Conservation (phyloP, 2,797 vertebrate species). For the Pseudochirops cupreus region DNA sequence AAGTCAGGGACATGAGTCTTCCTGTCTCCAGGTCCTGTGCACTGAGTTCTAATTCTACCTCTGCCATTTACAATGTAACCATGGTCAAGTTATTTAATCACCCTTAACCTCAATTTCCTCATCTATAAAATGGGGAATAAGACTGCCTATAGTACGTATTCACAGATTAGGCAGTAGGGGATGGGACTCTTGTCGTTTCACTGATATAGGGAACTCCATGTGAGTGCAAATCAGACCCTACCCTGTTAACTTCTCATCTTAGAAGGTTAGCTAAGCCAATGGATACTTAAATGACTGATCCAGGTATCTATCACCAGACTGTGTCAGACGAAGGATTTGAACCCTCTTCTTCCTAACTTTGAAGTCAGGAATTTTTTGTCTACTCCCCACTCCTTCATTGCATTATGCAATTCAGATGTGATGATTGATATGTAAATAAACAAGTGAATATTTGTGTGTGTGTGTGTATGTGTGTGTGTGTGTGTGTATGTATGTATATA, state of each 20-base stretch:
- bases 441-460: neutral
- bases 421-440: neutral
- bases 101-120: neutral
- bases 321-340: neutral
- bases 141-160: neutral
- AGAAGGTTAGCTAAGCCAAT: neutral
- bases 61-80: neutral
- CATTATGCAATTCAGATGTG: neutral
- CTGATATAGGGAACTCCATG: neutral
- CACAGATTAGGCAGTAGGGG: neutral
- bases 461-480: neutral
- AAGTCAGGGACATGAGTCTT: neutral
- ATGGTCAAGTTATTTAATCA: neutral
- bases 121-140: neutral
- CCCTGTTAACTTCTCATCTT: neutral
- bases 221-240: neutral
- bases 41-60: neutral
- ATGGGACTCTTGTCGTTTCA: neutral
- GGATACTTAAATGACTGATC: neutral
- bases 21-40: neutral
- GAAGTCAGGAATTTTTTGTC: neutral
- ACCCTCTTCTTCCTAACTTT: neutral
- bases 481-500: too few species aligned
- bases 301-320: neutral
- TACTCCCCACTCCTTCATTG: neutral